Conservation (phyloP, 30 jellyfish, hydroid and myxozoan genomes). For the Hydractinia echinata region DNA sequence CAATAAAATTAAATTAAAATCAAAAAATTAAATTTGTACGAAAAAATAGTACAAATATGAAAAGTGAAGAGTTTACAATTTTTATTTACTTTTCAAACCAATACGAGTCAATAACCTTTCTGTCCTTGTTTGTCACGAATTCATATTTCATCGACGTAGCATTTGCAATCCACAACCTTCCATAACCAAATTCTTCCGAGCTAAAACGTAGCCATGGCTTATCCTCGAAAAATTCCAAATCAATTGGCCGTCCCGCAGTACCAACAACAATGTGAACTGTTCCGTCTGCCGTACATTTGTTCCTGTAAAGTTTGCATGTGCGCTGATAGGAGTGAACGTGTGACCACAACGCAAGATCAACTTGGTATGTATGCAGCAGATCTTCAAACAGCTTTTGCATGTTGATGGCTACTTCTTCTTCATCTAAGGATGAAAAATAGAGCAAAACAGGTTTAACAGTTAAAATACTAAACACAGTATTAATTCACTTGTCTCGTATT, state of each 20-base stretch:
- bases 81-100: constrained; percentile 37
- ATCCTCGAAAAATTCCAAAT: constrained; percentile 43
- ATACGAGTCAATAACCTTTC: constrained; percentile 46
- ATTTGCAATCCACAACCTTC: constrained; percentile 56
- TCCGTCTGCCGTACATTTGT: constrained; percentile 59
- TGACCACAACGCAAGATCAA: constrained; percentile 75
- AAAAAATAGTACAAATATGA: too few relatives aligned
- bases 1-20: too few relatives aligned
- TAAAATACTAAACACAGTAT: too few relatives aligned
- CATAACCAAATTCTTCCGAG: constrained; percentile 67
- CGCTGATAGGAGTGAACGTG: constrained; percentile 86
- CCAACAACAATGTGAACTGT: constrained; percentile 69
- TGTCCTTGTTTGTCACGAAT: constrained; percentile 51
- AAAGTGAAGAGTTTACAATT: too few relatives aligned
- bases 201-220: constrained; percentile 61
- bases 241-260: constrained; percentile 74
- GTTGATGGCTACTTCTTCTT: constrained; percentile 64
- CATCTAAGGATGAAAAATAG: constrained; percentile 32
- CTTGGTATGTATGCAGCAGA: constrained; percentile 52
- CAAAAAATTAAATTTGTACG: too few relatives aligned
- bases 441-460: background rate
- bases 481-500: too few relatives aligned
- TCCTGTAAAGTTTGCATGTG: constrained; percentile 70
- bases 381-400: constrained; percentile 79
- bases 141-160: constrained; percentile 53